Base-by-base conservation (phyloP, 2,888 invertebrate genomes). In the Drosophila infuscata region DNA sequence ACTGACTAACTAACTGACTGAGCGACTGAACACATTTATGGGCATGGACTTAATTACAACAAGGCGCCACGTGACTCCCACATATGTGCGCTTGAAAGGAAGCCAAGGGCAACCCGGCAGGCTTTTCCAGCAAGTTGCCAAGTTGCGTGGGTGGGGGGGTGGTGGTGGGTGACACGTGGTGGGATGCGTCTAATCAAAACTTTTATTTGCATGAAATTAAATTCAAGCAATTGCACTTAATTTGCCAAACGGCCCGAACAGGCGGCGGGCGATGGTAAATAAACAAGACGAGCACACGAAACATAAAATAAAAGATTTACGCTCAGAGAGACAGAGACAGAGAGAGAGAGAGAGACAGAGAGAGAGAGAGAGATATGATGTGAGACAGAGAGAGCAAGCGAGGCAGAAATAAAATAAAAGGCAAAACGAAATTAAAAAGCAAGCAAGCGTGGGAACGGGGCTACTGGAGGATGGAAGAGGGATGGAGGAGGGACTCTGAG, bases 191-290 rank as follows among this genome's bases (percentile, higher is more conserved):
- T 88, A 88, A 88, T 88, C 91, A 91, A 91, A 91, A 91, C 91
- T 92, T 91, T 92, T 92, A 92, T 91, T 92, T 91, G 91, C 91
- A 89, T 91, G 91, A 91, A 91, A 91, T 91, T 92, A 89, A 89
- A 90, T 92, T 91, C 92, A 83, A 91, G 91, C 91, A 91, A 91
- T 91, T 92, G 91, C 91, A 91, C 91, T 91, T 91, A 90, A 92
- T 92, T 91, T 91, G 78, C 79, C 78, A 79, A 89, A 84, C 88
- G 90, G 81, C 74, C 75, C 64, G 57, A 79, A 65, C 79, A 67
- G 78, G 74, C 78, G 82, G 65, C 68, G 62, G 54, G 74, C 70
- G 80, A 79, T 81, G 88, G 71, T 76, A 89, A 91, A 82, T 88
- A 91, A 91, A 89, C 89, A 90, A 75, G 77, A 66, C 76, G 64